These are phyloP conservation scores for Mobula hypostoma DNA, from an alignment of 2,113 vertebrate genomes.

Conservation along the genomic window DNA sequence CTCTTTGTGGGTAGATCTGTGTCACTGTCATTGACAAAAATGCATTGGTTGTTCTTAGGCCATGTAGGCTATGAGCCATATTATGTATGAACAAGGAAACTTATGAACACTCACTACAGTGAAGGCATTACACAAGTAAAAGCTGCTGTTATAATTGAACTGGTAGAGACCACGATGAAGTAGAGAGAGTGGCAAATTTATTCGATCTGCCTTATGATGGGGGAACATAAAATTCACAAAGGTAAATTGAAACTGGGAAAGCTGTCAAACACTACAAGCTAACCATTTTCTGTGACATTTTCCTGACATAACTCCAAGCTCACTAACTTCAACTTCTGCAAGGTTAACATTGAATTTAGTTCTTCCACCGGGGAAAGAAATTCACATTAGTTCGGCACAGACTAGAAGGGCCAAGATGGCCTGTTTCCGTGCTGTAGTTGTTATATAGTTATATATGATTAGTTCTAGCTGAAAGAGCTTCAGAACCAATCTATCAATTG, in stretches of 20 bases:
- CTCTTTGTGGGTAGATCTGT: not conserved
- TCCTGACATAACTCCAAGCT: not conserved
- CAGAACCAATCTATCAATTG: not conserved
- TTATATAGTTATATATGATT: too few relatives aligned
- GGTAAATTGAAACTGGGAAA: not conserved
- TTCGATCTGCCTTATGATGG: not conserved
- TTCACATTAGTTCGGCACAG: slow-evolving; percentile 23
- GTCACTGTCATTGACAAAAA: not conserved
- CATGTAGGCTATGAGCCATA: not conserved
- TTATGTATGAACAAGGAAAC: not conserved
- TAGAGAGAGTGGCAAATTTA: not conserved
- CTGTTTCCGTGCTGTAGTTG: too few relatives aligned
- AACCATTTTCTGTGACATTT: not conserved
- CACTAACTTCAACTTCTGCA: not conserved
- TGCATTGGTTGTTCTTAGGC: not conserved
- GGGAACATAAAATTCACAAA: not conserved
- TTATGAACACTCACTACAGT: too few relatives aligned
- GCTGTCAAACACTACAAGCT: slow-evolving; percentile 10
- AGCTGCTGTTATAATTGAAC: not conserved
- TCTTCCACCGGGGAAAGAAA: not conserved
- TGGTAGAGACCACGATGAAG: not conserved
- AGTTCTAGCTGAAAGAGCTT: not conserved
- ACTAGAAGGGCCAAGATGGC: too few relatives aligned
- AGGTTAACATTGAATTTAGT: slow-evolving; percentile 27
- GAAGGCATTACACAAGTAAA: too few relatives aligned